Evolutionary conservation across 2,113 vertebrate genomes (phyloP).

Genomic region (Empidonax alnorum): DNA sequence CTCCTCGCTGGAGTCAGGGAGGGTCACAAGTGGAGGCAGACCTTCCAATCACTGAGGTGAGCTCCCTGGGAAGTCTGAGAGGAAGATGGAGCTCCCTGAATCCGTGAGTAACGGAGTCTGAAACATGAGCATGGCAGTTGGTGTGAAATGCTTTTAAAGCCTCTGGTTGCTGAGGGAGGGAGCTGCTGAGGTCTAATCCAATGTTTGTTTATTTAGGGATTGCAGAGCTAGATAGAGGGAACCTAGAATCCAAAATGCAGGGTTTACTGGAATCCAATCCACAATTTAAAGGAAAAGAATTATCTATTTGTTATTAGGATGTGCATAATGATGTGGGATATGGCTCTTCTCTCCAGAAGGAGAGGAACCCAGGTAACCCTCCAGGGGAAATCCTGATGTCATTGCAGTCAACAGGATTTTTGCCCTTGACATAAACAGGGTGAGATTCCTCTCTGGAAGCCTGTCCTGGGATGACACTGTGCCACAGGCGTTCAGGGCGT

Average conservation of each 20-base stretch:
- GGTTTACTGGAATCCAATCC: not conserved
- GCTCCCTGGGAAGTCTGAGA: not conserved
- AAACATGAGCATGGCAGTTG: not conserved
- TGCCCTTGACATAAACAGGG: not conserved
- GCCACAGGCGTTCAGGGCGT: not conserved
- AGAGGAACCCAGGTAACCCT: not conserved
- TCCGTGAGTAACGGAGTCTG: not conserved
- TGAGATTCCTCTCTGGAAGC: not conserved
- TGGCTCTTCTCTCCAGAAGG: not conserved
- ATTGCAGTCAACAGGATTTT: not conserved
- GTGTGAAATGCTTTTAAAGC: not conserved
- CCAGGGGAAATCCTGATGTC: not conserved
- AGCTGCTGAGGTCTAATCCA: slow-evolving; percentile 10
- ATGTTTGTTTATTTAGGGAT: slow-evolving; percentile 42
- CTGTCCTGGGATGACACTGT: not conserved
- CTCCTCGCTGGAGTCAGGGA: not conserved
- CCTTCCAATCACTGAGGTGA: not conserved
- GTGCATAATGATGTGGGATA: not conserved
- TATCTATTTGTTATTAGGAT: not conserved
- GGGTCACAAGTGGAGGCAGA: not conserved
- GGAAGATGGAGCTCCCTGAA: not conserved
- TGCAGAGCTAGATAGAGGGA: slow-evolving; percentile 12
- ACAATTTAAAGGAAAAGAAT: not conserved
- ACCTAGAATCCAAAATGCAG: slow-evolving; percentile 4
- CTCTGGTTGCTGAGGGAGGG: not conserved